phyloP scores from a whole-genome alignment of 2,113 vertebrate species.

The Rhynchopsitta pachyrhyncha region DNA sequence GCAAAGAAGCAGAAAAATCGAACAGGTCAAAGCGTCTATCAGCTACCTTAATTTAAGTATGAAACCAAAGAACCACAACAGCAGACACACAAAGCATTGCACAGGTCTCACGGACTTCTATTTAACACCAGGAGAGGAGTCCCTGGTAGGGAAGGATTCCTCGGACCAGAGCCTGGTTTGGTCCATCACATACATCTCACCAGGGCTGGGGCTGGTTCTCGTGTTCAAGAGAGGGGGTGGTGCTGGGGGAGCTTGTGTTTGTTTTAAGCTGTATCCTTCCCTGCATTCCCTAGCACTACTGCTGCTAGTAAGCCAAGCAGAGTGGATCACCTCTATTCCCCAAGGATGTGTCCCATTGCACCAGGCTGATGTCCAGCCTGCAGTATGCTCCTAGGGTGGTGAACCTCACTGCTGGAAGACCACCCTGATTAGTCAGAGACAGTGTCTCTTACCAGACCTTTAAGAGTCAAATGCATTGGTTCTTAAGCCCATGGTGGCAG shows the following conservation, averaged over 20 bases:
- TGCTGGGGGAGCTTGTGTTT: background rate
- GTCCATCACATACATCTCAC: rapidly evolving
- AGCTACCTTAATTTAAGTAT: background rate
- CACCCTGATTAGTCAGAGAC: background rate
- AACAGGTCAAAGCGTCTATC: background rate
- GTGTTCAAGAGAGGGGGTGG: background rate
- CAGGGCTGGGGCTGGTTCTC: background rate
- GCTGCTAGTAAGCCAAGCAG: background rate
- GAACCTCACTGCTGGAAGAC: background rate
- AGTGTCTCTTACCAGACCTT: background rate
- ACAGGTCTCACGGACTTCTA: rapidly evolving
- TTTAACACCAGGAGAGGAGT: background rate
- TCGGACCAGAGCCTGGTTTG: background rate
- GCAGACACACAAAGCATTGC: background rate
- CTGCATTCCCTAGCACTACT: background rate
- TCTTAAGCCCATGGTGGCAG: background rate
- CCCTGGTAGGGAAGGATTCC: background rate
- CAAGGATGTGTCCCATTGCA: background rate
- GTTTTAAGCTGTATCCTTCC: background rate
- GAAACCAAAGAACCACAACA: background rate
- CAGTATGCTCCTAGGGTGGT: background rate
- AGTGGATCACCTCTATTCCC: rapidly evolving
- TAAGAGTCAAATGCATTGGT: background rate
- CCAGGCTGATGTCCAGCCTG: background rate
- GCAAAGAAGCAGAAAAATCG: background rate